phyloP scores from a whole-genome alignment of 2,888 invertebrate species.

The Orthosia gothica region DNA sequence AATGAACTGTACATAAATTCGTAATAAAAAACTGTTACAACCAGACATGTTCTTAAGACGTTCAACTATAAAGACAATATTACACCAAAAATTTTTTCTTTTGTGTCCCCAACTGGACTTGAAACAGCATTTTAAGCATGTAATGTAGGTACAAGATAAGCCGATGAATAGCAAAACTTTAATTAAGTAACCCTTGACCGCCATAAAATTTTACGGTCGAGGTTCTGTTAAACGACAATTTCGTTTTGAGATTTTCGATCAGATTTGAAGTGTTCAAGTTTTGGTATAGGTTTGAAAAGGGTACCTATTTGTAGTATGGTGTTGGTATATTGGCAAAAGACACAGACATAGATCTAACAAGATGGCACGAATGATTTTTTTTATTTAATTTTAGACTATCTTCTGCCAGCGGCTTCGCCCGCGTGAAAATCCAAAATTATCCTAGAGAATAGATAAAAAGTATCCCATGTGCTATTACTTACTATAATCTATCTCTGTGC shows the following conservation, averaged over 20 bases:
- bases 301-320: not conserved
- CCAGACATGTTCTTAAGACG: not conserved
- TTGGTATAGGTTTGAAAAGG: not conserved
- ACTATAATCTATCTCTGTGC: too few relatives aligned
- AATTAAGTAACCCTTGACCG: slow-evolving; percentile 34
- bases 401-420: too few relatives aligned
- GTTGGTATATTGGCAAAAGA: slow-evolving; percentile 3
- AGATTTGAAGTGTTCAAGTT: slow-evolving; percentile 48
- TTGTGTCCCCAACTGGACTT: not conserved
- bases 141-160: slow-evolving; percentile 24
- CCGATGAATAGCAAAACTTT: slow-evolving; percentile 42
- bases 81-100: not conserved
- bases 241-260: slow-evolving; percentile 35
- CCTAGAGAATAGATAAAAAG: too few relatives aligned
- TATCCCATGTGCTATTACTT: too few relatives aligned
- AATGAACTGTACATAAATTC: not conserved
- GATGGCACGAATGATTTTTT: too few relatives aligned
- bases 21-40: not conserved
- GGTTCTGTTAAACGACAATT: slow-evolving; percentile 25
- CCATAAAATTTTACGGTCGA: slow-evolving; percentile 44
- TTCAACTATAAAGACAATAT: not conserved
- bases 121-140: not conserved
- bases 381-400: too few relatives aligned
- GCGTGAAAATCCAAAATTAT: too few relatives aligned
- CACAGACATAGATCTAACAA: too few relatives aligned